A percentile compares a stretch with the other conserved stretches of the same genome.
Conservation (phyloP, 2,113 vertebrate species). For the Nothocercus julius region DNA sequence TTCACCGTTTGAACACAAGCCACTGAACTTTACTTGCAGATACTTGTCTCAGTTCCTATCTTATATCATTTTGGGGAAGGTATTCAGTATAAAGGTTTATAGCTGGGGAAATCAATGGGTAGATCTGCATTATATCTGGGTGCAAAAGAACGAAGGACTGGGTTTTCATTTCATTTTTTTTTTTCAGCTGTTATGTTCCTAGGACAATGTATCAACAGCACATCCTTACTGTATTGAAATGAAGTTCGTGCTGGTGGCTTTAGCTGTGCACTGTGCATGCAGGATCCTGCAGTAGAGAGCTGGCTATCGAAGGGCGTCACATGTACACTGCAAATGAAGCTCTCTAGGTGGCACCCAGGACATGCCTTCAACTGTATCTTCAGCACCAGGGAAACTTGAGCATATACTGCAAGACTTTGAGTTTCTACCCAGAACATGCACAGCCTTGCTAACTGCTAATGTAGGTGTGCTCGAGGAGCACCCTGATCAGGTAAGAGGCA, state of each 20-base stretch:
- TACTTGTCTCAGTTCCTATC: neutral
- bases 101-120: neutral
- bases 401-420: neutral
- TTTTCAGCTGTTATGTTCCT: neutral
- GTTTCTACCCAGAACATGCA: neutral
- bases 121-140: neutral
- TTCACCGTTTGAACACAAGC: neutral
- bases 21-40: neutral
- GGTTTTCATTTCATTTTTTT: neutral
- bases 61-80: neutral
- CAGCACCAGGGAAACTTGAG: neutral
- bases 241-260: too few species aligned
- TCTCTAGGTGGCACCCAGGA: too few species aligned
- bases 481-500: neutral
- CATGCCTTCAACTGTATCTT: too few species aligned
- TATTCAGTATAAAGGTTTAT: neutral
- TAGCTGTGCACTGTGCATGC: too few species aligned
- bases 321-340: too few species aligned
- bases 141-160: neutral
- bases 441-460: neutral
- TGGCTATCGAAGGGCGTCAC: too few species aligned
- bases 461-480: neutral
- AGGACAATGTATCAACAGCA: neutral
- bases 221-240: too few species aligned
- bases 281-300: too few species aligned